These are phyloP conservation scores for Periophthalmodon schlosseri DNA, from an alignment of 2,113 vertebrate genomes.

Conservation along the genomic window DNA sequence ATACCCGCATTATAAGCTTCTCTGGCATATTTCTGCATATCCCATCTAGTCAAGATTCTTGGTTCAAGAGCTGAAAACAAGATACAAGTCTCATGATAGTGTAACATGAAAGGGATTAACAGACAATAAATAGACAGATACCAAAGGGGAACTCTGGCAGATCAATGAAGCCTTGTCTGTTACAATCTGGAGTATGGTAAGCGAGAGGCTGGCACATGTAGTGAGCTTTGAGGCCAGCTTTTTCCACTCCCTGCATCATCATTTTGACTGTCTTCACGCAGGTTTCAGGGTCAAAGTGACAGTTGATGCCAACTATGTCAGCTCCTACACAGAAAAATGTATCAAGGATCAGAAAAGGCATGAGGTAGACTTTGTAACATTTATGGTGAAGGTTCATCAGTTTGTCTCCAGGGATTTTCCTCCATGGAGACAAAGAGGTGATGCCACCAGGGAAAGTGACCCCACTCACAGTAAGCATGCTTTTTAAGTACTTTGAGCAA, in stretches of 20 bases:
- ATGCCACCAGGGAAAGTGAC: too few relatives aligned
- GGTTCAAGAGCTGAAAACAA: constrained; percentile 85
- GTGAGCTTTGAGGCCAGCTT: constrained; percentile 87
- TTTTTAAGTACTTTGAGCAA: too few relatives aligned
- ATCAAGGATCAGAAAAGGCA: not conserved
- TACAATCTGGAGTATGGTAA: constrained; percentile 92
- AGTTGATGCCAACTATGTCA: constrained; percentile 89
- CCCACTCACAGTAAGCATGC: not conserved
- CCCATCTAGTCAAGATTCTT: constrained; percentile 90
- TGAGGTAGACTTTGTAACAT: not conserved
- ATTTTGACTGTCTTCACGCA: constrained; percentile 86
- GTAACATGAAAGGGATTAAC: not conserved
- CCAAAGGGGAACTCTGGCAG: constrained; percentile 96
- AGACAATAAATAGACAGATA: constrained; percentile 50
- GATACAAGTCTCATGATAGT: not conserved
- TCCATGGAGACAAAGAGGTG: too few relatives aligned
- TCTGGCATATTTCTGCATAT: constrained; percentile 91
- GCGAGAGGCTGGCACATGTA: constrained; percentile 93
- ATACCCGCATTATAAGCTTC: constrained; percentile 89
- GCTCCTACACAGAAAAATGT: constrained; percentile 79
- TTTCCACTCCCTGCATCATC: constrained; percentile 92
- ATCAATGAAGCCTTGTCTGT: constrained; percentile 94
- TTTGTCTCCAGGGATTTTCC: not conserved
- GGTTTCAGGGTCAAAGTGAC: constrained; percentile 92
- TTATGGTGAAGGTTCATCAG: not conserved